These are phyloP conservation scores for Spongilla lacustris DNA, from an alignment of 37 sponge, comb jelly and placozoan genomes.

Conservation along the genomic window DNA sequence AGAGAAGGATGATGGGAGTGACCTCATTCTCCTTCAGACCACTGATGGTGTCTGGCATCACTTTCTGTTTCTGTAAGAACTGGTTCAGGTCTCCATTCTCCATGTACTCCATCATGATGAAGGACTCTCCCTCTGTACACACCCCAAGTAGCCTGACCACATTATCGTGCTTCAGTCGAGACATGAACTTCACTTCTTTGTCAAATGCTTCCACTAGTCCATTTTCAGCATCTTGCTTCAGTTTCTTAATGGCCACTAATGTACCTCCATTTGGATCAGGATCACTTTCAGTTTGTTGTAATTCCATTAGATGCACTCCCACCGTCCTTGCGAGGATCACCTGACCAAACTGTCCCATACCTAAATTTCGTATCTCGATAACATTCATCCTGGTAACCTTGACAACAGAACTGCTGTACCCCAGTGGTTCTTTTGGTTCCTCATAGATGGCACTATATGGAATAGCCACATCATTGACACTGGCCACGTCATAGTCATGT, in stretches of 20 bases:
- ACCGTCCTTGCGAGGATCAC: conserved; percentile 64
- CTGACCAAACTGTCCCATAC: conserved; percentile 69
- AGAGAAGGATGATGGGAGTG: conserved; percentile 65
- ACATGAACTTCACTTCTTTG: conserved; percentile 79
- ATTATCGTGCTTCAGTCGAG: conserved; percentile 69
- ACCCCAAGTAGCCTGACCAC: conserved; percentile 79
- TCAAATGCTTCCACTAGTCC: conserved; percentile 55
- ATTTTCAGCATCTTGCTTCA: conserved; percentile 54
- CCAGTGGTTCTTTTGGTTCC: conserved; percentile 1
- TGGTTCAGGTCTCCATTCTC: conserved; percentile 90
- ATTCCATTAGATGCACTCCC: conserved; percentile 63
- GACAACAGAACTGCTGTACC: background rate
- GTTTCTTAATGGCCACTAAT: conserved; percentile 82
- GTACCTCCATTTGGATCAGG: conserved; percentile 42
- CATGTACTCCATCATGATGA: conserved; percentile 91
- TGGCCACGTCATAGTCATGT: background rate
- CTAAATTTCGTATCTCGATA: conserved; percentile 41
- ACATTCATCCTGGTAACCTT: conserved; percentile 34
- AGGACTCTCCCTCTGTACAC: conserved; percentile 26
- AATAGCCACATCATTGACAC: background rate
- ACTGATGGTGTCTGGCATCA: conserved; percentile 27
- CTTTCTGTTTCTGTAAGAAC: conserved; percentile 71
- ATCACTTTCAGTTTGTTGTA: conserved; percentile 35
- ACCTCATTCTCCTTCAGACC: conserved; percentile 25
- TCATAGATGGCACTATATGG: conserved; percentile 67